Conservation (phyloP, 1,140 invertebrate species). For the Ostrea edulis region DNA sequence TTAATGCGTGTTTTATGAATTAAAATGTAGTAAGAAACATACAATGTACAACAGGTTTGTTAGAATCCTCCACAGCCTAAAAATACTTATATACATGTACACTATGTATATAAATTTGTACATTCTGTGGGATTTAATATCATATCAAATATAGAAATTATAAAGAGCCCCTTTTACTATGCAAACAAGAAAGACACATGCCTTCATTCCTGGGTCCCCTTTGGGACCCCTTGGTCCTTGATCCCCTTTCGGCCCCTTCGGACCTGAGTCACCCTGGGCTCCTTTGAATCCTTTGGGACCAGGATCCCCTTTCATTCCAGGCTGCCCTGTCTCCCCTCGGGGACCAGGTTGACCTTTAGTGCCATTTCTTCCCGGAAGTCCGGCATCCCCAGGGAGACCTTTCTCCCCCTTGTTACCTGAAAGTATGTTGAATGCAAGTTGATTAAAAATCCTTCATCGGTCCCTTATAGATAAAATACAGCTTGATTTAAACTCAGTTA, state of each 20-base stretch:
- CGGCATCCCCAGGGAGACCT: background rate
- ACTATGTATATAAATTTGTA: too few species aligned
- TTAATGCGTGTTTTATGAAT: too few species aligned
- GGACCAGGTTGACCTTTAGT: conserved; percentile 16
- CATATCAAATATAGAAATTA: too few species aligned
- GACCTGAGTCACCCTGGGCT: background rate
- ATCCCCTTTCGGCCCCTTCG: conserved; percentile 12
- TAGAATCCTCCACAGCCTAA: too few species aligned
- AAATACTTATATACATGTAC: too few species aligned
- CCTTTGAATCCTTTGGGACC: conserved; percentile 20
- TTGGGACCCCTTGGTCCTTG: conserved; percentile 28
- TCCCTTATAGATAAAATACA: background rate
- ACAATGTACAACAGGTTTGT: too few species aligned
- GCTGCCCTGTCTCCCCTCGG: background rate
- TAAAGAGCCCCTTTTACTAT: too few species aligned
- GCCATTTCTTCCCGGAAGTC: conserved; percentile 18
- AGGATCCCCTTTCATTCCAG: background rate
- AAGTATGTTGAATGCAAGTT: background rate
- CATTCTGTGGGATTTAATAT: too few species aligned
- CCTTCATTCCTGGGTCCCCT: conserved; percentile 26
- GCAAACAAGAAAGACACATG: background rate
- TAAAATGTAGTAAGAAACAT: too few species aligned
- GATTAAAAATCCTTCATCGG: too few species aligned
- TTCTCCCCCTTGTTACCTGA: background rate
- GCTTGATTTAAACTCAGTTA: background rate